Percentiles rank a stretch among this genome's conserved stretches.
Conservation (phyloP, 2,888 invertebrate genomes). For the Pogonocherus hispidulus region DNA sequence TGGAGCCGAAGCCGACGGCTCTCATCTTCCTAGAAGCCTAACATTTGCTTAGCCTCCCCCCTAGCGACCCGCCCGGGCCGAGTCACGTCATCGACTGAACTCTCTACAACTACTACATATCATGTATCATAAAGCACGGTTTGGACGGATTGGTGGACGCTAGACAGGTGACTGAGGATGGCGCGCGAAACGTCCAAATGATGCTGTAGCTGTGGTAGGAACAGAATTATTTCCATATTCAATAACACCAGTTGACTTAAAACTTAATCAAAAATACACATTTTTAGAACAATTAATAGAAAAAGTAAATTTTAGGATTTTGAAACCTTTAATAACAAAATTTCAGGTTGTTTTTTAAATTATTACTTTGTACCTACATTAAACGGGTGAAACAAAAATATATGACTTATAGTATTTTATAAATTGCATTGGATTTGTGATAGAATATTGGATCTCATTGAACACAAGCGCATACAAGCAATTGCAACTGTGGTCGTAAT, state of each 20-base stretch:
- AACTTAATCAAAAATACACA: not conserved
- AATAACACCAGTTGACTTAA: not conserved
- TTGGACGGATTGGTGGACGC: conserved; percentile 30
- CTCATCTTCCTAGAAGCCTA: conserved; percentile 93
- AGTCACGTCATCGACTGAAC: conserved; percentile 75
- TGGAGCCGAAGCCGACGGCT: conserved; percentile 92
- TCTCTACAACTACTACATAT: conserved; percentile 55
- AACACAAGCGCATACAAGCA: too few relatives aligned
- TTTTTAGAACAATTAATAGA: not conserved
- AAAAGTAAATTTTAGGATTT: too few relatives aligned
- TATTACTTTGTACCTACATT: too few relatives aligned
- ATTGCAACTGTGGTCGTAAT: too few relatives aligned
- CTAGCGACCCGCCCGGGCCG: conserved; percentile 81
- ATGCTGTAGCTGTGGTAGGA: conserved; percentile 56
- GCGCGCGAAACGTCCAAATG: conserved; percentile 36
- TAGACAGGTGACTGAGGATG: conserved; percentile 31
- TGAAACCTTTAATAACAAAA: too few relatives aligned
- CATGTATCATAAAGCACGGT: conserved; percentile 50
- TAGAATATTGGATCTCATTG: too few relatives aligned
- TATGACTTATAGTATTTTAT: too few relatives aligned
- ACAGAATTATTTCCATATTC: conserved; percentile 48
- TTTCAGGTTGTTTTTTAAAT: too few relatives aligned
- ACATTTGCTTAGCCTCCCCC: conserved; percentile 91
- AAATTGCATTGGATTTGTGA: too few relatives aligned
- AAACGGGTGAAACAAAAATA: too few relatives aligned